Conservation (phyloP, 2,113 vertebrate genomes). For the Pollachius pollachius region DNA sequence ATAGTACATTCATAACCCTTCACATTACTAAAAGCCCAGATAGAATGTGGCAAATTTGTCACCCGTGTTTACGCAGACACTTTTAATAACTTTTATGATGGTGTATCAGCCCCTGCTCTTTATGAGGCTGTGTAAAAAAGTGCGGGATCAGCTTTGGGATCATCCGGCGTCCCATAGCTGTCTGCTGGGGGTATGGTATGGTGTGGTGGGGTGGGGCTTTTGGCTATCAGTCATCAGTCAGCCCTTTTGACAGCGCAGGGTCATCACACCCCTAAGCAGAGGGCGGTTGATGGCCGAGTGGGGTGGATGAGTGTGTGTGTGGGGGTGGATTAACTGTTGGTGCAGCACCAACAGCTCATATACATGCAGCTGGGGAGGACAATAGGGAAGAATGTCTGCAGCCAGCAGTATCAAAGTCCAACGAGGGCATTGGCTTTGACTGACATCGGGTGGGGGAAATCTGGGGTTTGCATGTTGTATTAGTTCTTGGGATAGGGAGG, state of each 20-base stretch:
- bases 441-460: not conserved
- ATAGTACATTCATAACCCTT: no score
- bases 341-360: slow-evolving; percentile 26
- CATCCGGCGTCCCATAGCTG: slow-evolving; percentile 36
- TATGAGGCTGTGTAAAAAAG: slow-evolving; percentile 11
- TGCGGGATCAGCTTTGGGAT: slow-evolving; percentile 41
- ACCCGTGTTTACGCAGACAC: no score
- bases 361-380: slow-evolving; percentile 29
- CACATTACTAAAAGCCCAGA: no score
- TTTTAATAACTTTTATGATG: no score
- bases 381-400: slow-evolving; percentile 48
- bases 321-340: slow-evolving; percentile 27
- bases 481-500: not conserved
- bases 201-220: slow-evolving; percentile 28
- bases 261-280: slow-evolving; percentile 35
- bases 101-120: not conserved
- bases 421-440: slow-evolving; percentile 24
- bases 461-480: not conserved
- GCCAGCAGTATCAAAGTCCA: slow-evolving; percentile 30
- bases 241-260: slow-evolving; percentile 7
- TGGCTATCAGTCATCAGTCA: slow-evolving; percentile 58
- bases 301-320: slow-evolving; percentile 1
- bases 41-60: no score
- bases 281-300: slow-evolving; percentile 13
- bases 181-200: slow-evolving; percentile 23